Evolutionary conservation across 2,113 vertebrate species (phyloP).

Genomic region (Peromyscus leucopus): DNA sequence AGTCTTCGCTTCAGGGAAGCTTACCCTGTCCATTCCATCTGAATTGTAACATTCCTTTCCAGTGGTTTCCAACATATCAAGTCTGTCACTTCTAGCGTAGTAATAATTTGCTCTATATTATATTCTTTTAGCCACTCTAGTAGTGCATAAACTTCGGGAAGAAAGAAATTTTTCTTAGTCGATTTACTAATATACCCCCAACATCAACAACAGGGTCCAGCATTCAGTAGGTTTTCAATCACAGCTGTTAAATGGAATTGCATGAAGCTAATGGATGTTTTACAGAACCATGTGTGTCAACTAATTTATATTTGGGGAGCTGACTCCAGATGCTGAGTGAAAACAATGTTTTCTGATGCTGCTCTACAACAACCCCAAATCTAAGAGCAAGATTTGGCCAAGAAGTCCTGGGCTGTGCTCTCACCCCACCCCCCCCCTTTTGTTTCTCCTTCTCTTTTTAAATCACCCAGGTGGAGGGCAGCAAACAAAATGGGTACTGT

Average conservation of each 20-base stretch:
- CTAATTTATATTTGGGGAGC: constrained; percentile 24
- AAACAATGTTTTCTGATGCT: background rate
- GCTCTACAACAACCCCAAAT: background rate
- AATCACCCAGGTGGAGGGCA: constrained; percentile 39
- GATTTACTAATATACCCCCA: constrained; percentile 4
- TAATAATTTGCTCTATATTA: background rate
- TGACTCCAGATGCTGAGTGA: constrained; percentile 15
- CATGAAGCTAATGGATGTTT: constrained; percentile 1
- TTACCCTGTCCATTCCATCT: background rate
- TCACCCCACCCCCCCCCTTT: background rate
- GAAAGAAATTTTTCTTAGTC: background rate
- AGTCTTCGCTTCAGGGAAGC: background rate
- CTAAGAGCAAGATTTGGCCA: background rate
- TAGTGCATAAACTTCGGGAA: background rate
- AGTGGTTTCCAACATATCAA: background rate
- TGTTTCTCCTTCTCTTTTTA: background rate
- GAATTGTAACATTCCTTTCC: background rate
- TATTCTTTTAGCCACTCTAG: background rate
- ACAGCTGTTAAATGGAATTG: background rate
- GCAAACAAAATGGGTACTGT: background rate
- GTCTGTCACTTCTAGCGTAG: background rate
- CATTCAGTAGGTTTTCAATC: background rate
- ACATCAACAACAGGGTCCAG: background rate
- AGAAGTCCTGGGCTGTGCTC: background rate
- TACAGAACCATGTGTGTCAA: background rate